Evolutionary conservation across 2,888 invertebrate genomes (phyloP), one percentile per base, ranked within the genome.

Genomic region (Euphydryas editha): DNA sequence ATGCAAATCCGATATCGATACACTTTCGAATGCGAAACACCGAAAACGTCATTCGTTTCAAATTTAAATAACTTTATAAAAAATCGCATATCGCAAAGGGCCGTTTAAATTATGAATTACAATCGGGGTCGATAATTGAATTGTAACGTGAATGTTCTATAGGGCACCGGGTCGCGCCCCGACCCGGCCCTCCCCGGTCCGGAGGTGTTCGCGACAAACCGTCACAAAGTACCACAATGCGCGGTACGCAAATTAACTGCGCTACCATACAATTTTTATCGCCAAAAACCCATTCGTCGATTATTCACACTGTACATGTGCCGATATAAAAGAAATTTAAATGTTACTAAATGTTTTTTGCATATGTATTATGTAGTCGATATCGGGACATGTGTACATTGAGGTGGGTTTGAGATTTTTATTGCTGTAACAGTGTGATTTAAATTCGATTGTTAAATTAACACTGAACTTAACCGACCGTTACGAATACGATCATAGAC

Each of bases 301-400:
- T 91, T 87, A 80, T 88, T 78, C 73, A 80, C 86, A 80, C 77
- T 77, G 81, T 84, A 82, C 90, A 86, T 87, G 88, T 84, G 89
- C 86, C 85, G 73, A 71, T 75, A 84, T 82, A 89, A 88, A 85
- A 81, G 82, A 85, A 83, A 85, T 89, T 87, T 87, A 88, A 90
- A 89, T 82, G 82, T 81, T 84, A 81, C 87, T 88, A 91, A 92
- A 91, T 87, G 89, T 88, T 88, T 92, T 92, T 92, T 90, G 86
- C 92, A 92, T 92, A 91, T 90, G 90, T 78, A 49, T 70, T 67
- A 63, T 42, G 24, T 68, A 68, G 86, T 80, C 82, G 68, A 75
- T 74, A 68, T 68, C 46, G 65, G 58, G 68, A 77, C 75, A 75
- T 74, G 74, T 75, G 74, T 73, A 70, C 71, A 72, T 68, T 75